Evolutionary conservation across 2,113 vertebrate species (phyloP), one percentile per base, ranked within the genome.

Genomic region (Steatornis caripensis): DNA sequence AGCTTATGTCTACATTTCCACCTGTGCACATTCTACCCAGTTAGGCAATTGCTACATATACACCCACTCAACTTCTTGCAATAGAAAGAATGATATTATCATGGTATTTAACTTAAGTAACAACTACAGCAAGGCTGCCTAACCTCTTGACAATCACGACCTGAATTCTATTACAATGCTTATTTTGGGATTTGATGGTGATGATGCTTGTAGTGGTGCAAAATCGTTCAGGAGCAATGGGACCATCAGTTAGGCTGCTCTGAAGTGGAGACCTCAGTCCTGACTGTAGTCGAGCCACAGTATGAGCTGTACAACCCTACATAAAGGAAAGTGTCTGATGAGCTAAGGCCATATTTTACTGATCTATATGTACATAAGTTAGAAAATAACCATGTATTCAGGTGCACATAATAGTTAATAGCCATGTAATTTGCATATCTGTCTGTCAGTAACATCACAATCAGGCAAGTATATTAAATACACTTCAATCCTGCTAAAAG

Each of bases 21-120:
- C 51, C 81, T 13, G 21, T 78, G 87, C 69, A 92, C 58, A 94
- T 84, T 89, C 94, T 95, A 48, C 51, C 76, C 60, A 71, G 87
- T 89, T 43, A 84, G 43, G 36, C 91, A 94, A 84, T 95, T 91
- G 89, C 94, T 94, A 78, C 69, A 87, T 43, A 87, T 15, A 96
- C 93, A 82, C 95, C 95, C 93, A 96, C 94, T 94, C 84, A 84
- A 93, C 65, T 51, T 27, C 77, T 65, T 82, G 72, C 81, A 90
- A 53, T 81, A 74, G 62, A 57, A 93, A 94, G 91, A 89, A 94
- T 84, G 76, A 51, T 96, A 51, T 92, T 95, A 95, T 93, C 91
- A 93, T 84, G 84, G 81, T 68, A 87, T 87, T 76, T 76, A 93
- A 46, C 55, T 94, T 45, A 71, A 90, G 90, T 85, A 93, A 85